phyloP scores from a whole-genome alignment of 2,888 invertebrate species.

The Uropetala carovei region DNA sequence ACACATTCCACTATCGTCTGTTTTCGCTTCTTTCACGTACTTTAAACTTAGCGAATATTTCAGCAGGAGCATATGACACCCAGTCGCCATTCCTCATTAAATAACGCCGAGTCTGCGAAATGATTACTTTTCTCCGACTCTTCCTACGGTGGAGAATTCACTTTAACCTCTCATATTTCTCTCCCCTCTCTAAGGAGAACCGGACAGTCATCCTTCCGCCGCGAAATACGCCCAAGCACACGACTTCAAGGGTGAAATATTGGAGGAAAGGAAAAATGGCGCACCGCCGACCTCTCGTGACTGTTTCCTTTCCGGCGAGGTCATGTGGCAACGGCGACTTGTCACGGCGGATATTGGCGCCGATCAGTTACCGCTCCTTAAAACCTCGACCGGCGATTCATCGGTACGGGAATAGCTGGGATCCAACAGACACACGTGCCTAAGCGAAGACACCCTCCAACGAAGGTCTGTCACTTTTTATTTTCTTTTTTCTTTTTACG shows the following conservation, averaged over 20 bases:
- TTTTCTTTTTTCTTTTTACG: background rate
- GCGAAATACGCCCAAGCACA: slow-evolving; percentile 12
- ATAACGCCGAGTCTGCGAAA: background rate
- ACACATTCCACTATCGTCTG: too few species aligned
- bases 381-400: background rate
- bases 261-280: background rate
- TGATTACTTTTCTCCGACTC: background rate
- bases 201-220: slow-evolving; percentile 18
- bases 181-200: background rate
- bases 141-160: background rate
- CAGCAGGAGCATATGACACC: too few species aligned
- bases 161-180: slow-evolving; percentile 10
- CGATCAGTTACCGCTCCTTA: slow-evolving; percentile 27
- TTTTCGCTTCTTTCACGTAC: too few species aligned
- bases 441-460: background rate
- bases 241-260: background rate
- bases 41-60: too few species aligned
- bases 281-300: background rate
- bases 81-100: background rate
- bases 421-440: background rate
- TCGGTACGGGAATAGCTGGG: background rate
- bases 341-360: background rate
- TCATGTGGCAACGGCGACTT: slow-evolving; percentile 2
- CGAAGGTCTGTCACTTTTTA: background rate
- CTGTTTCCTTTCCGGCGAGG: slow-evolving; percentile 3